Conservation (phyloP, 2,797 vertebrate species). For the Amblyraja radiata region DNA sequence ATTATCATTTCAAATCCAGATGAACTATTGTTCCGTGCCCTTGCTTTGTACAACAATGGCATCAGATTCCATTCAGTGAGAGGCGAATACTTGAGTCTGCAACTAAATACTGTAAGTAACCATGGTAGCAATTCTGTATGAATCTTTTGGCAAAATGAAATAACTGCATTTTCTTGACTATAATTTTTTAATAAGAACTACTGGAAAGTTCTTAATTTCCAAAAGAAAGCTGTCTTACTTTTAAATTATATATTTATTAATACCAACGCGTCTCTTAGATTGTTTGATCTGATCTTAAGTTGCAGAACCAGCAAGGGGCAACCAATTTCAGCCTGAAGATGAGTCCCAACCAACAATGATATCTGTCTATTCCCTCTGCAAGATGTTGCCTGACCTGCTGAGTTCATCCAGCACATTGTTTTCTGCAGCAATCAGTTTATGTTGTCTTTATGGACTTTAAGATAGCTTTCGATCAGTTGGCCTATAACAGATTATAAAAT, state of each 20-base stretch:
- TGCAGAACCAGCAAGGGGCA: too few relatives aligned
- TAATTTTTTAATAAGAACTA: not conserved
- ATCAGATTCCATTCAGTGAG: not conserved
- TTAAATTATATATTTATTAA: not conserved
- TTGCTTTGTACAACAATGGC: not conserved
- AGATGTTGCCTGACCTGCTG: too few relatives aligned
- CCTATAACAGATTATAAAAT: too few relatives aligned
- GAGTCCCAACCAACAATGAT: too few relatives aligned
- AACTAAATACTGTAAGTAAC: not conserved
- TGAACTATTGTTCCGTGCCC: not conserved
- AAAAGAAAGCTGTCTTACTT: not conserved
- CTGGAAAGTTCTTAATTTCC: not conserved
- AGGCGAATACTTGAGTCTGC: not conserved
- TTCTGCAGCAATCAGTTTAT: too few relatives aligned
- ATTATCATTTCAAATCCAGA: not conserved
- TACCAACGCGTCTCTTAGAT: too few relatives aligned
- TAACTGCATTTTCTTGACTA: not conserved
- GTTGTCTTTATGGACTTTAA: too few relatives aligned
- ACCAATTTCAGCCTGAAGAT: too few relatives aligned
- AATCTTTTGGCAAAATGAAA: not conserved
- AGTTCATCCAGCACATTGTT: too few relatives aligned
- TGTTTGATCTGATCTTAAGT: too few relatives aligned
- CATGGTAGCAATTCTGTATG: not conserved
- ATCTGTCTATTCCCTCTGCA: too few relatives aligned
- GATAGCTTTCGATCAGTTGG: too few relatives aligned